phyloP scores from a whole-genome alignment of 2,888 invertebrate genomes.

The Sarcophaga variegata region DNA sequence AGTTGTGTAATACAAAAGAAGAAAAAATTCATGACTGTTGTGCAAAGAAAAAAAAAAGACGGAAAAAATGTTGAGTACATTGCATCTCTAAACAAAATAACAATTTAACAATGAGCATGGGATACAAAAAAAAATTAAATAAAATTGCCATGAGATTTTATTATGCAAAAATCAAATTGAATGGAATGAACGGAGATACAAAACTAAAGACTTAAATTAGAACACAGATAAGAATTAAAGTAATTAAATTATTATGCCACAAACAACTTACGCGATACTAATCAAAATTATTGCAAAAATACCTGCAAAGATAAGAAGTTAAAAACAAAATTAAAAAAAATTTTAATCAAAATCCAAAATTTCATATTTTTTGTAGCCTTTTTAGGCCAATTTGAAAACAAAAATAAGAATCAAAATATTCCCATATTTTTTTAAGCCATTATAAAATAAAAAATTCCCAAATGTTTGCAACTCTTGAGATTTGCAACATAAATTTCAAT shows the following conservation, averaged over 20 bases:
- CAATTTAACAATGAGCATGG: slow-evolving; percentile 57
- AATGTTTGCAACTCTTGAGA: slow-evolving; percentile 36
- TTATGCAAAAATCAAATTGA: slow-evolving; percentile 33
- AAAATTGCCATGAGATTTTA: slow-evolving; percentile 43
- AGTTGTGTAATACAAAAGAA: slow-evolving; percentile 9
- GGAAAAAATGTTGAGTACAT: slow-evolving; percentile 31
- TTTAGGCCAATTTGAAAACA: background rate
- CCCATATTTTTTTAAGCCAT: slow-evolving; percentile 9
- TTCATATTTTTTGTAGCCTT: slow-evolving; percentile 3
- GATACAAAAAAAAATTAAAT: slow-evolving; percentile 24
- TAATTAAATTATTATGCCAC: slow-evolving; percentile 25
- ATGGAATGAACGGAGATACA: background rate
- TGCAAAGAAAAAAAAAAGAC: slow-evolving; percentile 34
- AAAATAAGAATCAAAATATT: background rate
- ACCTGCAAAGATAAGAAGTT: slow-evolving; percentile 54
- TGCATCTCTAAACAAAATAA: slow-evolving; percentile 51
- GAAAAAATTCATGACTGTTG: slow-evolving; percentile 22
- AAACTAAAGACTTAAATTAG: slow-evolving; percentile 8
- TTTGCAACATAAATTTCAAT: slow-evolving; percentile 25
- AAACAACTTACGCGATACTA: slow-evolving; percentile 20
- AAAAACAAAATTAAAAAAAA: slow-evolving; percentile 8
- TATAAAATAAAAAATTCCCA: slow-evolving; percentile 25
- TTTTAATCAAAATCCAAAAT: slow-evolving; percentile 7
- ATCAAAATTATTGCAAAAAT: slow-evolving; percentile 19
- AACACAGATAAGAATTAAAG: slow-evolving; percentile 29